Evolutionary conservation across 2,113 vertebrate species (phyloP).

Genomic region (Antechinus stuartii): DNA sequence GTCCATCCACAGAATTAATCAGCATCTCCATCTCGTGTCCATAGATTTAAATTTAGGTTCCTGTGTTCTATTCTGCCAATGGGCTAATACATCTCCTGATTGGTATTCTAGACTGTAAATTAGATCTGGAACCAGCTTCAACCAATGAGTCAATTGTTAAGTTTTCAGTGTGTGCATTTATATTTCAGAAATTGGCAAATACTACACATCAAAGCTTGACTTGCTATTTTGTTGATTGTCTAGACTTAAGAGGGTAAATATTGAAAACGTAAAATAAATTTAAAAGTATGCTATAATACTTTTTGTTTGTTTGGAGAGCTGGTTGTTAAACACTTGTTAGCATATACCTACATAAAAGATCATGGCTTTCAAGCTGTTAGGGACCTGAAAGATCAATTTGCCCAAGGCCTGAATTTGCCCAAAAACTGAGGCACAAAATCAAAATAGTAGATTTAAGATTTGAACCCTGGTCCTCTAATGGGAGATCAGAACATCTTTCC

Average conservation of each 20-base stretch:
- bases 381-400: not conserved
- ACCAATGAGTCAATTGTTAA: not conserved
- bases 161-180: not conserved
- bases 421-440: too few species aligned
- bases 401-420: too few species aligned
- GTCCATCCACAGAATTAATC: not conserved
- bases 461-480: too few species aligned
- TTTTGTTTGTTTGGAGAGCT: not conserved
- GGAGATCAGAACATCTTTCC: too few species aligned
- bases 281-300: not conserved
- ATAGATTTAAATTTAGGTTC: not conserved
- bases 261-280: not conserved
- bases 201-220: not conserved
- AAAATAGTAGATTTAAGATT: too few species aligned
- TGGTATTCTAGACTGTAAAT: not conserved
- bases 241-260: not conserved
- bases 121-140: not conserved
- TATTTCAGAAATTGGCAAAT: not conserved
- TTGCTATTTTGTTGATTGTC: not conserved
- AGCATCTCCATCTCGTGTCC: not conserved
- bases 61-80: not conserved
- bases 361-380: not conserved
- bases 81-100: not conserved
- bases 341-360: not conserved
- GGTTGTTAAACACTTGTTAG: not conserved